phyloP scores from a whole-genome alignment of 37 sponge, comb jelly and placozoan genomes.

The Chondrilla cf. caribensis region DNA sequence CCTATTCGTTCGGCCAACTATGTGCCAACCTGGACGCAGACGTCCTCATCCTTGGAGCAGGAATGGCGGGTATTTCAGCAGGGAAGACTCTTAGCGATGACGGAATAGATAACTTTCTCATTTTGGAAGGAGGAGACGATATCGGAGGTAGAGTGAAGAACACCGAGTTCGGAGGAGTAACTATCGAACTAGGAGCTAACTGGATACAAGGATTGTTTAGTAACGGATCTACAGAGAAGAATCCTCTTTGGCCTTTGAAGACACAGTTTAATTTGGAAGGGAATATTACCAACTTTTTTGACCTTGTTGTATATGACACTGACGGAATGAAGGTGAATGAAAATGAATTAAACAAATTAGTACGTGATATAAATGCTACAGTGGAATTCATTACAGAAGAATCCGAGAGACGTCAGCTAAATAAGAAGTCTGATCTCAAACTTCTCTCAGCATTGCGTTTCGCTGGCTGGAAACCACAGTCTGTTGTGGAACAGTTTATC shows the following conservation, averaged over 20 bases:
- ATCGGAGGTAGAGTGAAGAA: slow-evolving; percentile 55
- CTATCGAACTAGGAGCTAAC: slow-evolving; percentile 40
- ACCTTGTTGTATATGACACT: not conserved
- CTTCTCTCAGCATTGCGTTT: slow-evolving; percentile 5
- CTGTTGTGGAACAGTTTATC: not conserved
- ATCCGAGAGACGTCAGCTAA: not conserved
- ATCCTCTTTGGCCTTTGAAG: slow-evolving; percentile 32
- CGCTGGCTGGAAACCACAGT: slow-evolving; percentile 1
- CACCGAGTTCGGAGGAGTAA: slow-evolving; percentile 9
- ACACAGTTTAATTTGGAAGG: not conserved
- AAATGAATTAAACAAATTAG: not conserved
- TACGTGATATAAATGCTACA: not conserved
- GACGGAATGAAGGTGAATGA: not conserved
- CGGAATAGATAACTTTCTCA: slow-evolving; percentile 44
- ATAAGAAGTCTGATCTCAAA: not conserved
- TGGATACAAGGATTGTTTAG: slow-evolving; percentile 32
- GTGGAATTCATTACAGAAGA: not conserved
- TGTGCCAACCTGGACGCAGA: slow-evolving; percentile 33
- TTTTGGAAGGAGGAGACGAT: slow-evolving; percentile 38
- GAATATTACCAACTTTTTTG: not conserved
- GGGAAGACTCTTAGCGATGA: slow-evolving; percentile 49
- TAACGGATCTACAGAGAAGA: not conserved
- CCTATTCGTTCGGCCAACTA: not conserved
- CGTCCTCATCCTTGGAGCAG: slow-evolving; percentile 69
- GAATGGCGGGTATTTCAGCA: slow-evolving; percentile 59